These are phyloP conservation scores for Drosophila virilis DNA, from an alignment of 1,140 invertebrate genomes.

Conservation along the genomic window DNA sequence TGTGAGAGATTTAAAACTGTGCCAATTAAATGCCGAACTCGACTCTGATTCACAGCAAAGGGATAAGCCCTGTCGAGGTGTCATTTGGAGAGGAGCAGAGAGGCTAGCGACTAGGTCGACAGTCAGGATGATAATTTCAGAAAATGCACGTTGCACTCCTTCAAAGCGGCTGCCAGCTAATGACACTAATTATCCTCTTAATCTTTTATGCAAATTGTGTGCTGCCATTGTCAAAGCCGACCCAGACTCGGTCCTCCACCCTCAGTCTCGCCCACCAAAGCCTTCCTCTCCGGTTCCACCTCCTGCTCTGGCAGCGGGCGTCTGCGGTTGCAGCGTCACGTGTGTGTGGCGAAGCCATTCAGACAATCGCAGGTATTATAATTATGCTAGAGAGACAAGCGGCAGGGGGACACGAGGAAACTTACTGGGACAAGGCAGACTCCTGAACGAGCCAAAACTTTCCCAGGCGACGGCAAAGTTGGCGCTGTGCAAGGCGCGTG, in stretches of 20 bases:
- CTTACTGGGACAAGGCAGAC: slow-evolving; percentile 11
- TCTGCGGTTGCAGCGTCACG: slow-evolving; percentile 69
- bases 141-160: slow-evolving; percentile 31
- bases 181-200: slow-evolving; percentile 79
- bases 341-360: slow-evolving; percentile 66
- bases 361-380: slow-evolving; percentile 76
- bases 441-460: slow-evolving; percentile 56
- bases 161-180: slow-evolving; percentile 54
- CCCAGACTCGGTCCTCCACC: slow-evolving; percentile 5
- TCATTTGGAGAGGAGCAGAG: slow-evolving; percentile 1
- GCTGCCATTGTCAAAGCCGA: slow-evolving; percentile 41
- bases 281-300: not conserved
- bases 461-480: slow-evolving; percentile 60
- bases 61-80: slow-evolving; percentile 39
- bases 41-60: slow-evolving; percentile 22
- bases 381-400: slow-evolving; percentile 35
- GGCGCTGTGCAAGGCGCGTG: slow-evolving; percentile 50
- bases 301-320: not conserved
- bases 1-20: slow-evolving; percentile 35
- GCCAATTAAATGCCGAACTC: slow-evolving; percentile 38
- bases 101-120: not conserved
- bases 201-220: slow-evolving; percentile 77
- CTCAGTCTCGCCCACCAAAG: not conserved
- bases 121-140: slow-evolving; percentile 12
- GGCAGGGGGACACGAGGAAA: not conserved